A percentile compares a stretch with the other conserved stretches of the same genome.
These are phyloP conservation scores for Mastacembelus armatus DNA, from an alignment of 2,797 vertebrate genomes.

Conservation along the genomic window DNA sequence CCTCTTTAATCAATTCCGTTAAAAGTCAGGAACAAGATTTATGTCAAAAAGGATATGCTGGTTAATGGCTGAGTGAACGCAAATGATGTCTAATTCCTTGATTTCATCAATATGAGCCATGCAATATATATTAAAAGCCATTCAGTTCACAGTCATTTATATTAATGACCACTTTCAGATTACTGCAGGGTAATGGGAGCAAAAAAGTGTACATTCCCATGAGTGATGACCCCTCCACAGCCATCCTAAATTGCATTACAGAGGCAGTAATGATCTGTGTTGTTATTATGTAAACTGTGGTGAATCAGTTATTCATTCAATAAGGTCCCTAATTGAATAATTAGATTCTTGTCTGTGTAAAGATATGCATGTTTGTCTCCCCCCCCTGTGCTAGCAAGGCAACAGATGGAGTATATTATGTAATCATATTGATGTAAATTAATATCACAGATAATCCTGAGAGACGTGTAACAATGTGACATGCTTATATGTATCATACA, in stretches of 20 bases:
- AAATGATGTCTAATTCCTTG: slow-evolving; percentile 44
- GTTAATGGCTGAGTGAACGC: slow-evolving; percentile 48
- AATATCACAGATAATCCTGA: slow-evolving; percentile 61
- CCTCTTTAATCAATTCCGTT: slow-evolving; percentile 48
- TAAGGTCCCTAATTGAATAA: slow-evolving; percentile 73
- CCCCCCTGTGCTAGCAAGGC: slow-evolving; percentile 47
- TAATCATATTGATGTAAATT: slow-evolving; percentile 66
- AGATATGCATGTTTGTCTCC: slow-evolving; percentile 67
- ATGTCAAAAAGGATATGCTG: slow-evolving; percentile 45
- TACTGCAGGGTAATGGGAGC: slow-evolving; percentile 61
- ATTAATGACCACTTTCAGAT: slow-evolving; percentile 69
- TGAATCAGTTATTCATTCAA: slow-evolving; percentile 75
- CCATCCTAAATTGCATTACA: slow-evolving; percentile 68
- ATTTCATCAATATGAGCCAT: slow-evolving; percentile 58
- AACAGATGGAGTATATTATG: slow-evolving; percentile 70
- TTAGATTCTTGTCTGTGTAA: slow-evolving; percentile 67
- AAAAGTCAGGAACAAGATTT: slow-evolving; percentile 40
- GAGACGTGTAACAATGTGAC: slow-evolving; percentile 43
- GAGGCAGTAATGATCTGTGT: slow-evolving; percentile 68
- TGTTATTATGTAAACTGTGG: slow-evolving; percentile 75
- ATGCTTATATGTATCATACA: slow-evolving; percentile 24
- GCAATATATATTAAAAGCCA: slow-evolving; percentile 52
- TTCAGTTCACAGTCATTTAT: slow-evolving; percentile 56
- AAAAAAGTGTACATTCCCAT: slow-evolving; percentile 50
- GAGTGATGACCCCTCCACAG: slow-evolving; percentile 63